Base-by-base conservation (phyloP, 2,888 invertebrate species). In the Nemurella pictetii region DNA sequence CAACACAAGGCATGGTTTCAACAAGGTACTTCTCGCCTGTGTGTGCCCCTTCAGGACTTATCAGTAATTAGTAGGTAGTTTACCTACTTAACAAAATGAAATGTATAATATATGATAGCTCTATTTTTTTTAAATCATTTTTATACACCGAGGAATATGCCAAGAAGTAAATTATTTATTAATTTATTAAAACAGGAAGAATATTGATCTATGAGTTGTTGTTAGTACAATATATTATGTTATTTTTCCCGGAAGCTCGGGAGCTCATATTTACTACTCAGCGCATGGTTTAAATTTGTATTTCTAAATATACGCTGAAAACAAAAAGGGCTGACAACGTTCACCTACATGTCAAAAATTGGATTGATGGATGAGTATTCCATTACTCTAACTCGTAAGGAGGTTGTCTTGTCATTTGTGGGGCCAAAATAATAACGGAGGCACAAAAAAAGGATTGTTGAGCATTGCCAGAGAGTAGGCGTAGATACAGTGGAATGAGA, bases 1-100 rank as follows among this genome's bases (percentile, higher is more conserved):
- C 4, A 95, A 95, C 88, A 93, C 94, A 0, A 92, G 92, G 81
- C 93, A 94, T 87, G 92, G 92, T 83, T 95, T 93, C 87, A 93
- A 94, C n/a, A 78, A 78, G 78, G 78, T 30, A 30, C 15, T n/a
- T n/a, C n/a, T n/a, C n/a, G n/a, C n/a, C n/a, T n/a, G n/a, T n/a
- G n/a, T n/a, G n/a, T n/a, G n/a, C n/a, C n/a, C n/a, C n/a, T n/a
- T n/a, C n/a, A n/a, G n/a, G n/a, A n/a, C n/a, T n/a, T n/a, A n/a
- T n/a, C n/a, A n/a, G n/a, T n/a, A n/a, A n/a, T n/a, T n/a, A n/a
- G n/a, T n/a, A n/a, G n/a, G n/a, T n/a, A n/a, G n/a, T n/a, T n/a
- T n/a, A n/a, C n/a, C n/a, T n/a, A n/a, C n/a, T n/a, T n/a, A n/a
- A n/a, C n/a, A n/a, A n/a, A n/a, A n/a, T n/a, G n/a, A n/a, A n/a